Base-by-base conservation (phyloP, 2,113 vertebrate genomes). In the Anarhynchus alexandrinus region DNA sequence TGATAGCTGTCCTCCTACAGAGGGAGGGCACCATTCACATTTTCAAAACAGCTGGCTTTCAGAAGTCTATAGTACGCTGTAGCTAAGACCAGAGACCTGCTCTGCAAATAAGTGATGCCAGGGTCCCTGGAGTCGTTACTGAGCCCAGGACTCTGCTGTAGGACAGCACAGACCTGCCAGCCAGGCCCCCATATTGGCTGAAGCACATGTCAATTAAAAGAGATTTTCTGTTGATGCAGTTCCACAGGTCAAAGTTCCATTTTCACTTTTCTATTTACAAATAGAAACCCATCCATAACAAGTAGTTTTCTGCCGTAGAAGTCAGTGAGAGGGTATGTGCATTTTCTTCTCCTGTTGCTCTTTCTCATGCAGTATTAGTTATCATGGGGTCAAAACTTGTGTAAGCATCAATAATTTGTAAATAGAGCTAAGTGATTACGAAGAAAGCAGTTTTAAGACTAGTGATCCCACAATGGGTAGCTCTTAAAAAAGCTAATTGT, bases 271-370 rank as follows among this genome's bases (percentile, higher is more conserved):
- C 27, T 61, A 0, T 62, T 87, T 80, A 54, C 30, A 84, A 25
- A 40, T 32, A 64, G n/a, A 80, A 86, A 72, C 7, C 3, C 17
- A 58, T 58, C 32, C 0, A 0, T 59, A 80, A 42, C 25, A 49
- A 67, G 65, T n/a, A 2, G 0, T 58, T 82, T 90, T 57, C 52
- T 81, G 32, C 19, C 0, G 0, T 5, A 47, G 61, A 71, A 34
- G 43, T 79, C 61, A 79, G 45, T 0, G 1, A 42, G 15, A 2
- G 2, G 36, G 19, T 25, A 10, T 42, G 23, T 49, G 19, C 9
- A 25, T 82, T 82, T 82, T 91, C 54, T 59, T 65, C 32, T 82
- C 32, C 27, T 80, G 26, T 69, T 84, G n/a, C 27, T 40, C 6
- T 82, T 86, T 78, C 51, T 69, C 1, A 4, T 65, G 15, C n/a